Evolutionary conservation across 2,888 invertebrate genomes (phyloP).

Genomic region (Nyleta sp.): DNA sequence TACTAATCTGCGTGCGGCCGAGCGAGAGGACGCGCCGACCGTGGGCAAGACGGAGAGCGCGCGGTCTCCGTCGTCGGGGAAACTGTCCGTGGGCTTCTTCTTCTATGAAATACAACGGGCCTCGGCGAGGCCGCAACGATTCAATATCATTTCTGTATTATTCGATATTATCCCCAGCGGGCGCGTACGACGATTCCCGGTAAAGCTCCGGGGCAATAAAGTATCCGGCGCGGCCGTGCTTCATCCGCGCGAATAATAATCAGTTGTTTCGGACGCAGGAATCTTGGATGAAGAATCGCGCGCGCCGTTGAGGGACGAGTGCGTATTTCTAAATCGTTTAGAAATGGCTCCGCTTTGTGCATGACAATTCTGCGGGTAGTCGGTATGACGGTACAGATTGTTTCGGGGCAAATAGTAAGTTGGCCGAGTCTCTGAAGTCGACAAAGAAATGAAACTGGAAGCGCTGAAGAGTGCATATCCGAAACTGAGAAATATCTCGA

Average conservation of each 20-base stretch:
- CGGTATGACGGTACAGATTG: too few species aligned
- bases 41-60: conserved; percentile 48
- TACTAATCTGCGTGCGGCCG: conserved; percentile 76
- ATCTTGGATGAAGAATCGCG: conserved; percentile 53
- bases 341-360: too few species aligned
- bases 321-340: too few species aligned
- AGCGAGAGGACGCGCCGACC: conserved; percentile 57
- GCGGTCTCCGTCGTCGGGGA: conserved; percentile 63
- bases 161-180: conserved; percentile 67
- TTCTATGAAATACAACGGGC: conserved; percentile 75
- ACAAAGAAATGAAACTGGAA: too few species aligned
- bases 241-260: conserved; percentile 60
- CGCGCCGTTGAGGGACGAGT: conserved; percentile 19
- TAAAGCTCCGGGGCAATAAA: conserved; percentile 60
- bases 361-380: too few species aligned
- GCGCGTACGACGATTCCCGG: conserved; percentile 60
- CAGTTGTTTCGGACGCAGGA: conserved; percentile 48
- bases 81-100: conserved; percentile 68
- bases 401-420: too few species aligned
- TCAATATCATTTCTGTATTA: conserved; percentile 74
- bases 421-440: too few species aligned
- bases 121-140: conserved; percentile 69
- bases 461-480: too few species aligned
- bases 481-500: too few species aligned
- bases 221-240: conserved; percentile 48